phyloP scores from a whole-genome alignment of 2,888 invertebrate genomes.

The Leuctra nigra region DNA sequence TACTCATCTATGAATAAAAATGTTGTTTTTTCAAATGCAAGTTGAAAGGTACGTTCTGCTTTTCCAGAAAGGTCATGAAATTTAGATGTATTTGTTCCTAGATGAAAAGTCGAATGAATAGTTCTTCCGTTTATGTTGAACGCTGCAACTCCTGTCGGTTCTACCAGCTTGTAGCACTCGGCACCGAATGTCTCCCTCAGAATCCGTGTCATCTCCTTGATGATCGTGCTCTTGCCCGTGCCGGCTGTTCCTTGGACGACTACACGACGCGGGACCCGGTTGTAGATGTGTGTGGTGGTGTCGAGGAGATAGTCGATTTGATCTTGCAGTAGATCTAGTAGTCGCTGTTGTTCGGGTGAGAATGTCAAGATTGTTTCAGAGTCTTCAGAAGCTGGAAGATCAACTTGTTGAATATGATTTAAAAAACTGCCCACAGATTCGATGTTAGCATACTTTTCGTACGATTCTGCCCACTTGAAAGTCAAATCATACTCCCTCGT shows the following conservation, averaged over 20 bases:
- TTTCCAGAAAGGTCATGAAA: not conserved
- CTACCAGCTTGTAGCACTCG: not conserved
- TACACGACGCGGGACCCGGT: too few relatives aligned
- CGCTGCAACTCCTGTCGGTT: too few relatives aligned
- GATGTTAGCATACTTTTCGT: not conserved
- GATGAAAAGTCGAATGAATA: not conserved
- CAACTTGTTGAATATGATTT: not conserved
- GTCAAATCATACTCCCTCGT: not conserved
- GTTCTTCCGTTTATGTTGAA: too few relatives aligned
- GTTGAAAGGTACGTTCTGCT: not conserved
- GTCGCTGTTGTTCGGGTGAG: too few relatives aligned
- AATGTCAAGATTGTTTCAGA: too few relatives aligned
- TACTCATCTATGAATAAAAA: constrained; percentile 3
- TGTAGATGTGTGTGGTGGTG: too few relatives aligned
- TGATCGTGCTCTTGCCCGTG: not conserved
- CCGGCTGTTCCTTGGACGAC: too few relatives aligned
- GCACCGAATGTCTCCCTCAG: not conserved
- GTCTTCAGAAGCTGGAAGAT: too few relatives aligned
- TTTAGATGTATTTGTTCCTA: not conserved
- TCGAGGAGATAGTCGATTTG: too few relatives aligned
- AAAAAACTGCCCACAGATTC: not conserved
- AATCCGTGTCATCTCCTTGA: not conserved
- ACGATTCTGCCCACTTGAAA: not conserved
- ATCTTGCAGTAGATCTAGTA: too few relatives aligned
- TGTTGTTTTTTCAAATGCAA: not conserved